Evolutionary conservation across 2,888 invertebrate species (phyloP), one percentile per base, ranked within the genome.

Genomic region (Caenorhabditis panamensis): DNA sequence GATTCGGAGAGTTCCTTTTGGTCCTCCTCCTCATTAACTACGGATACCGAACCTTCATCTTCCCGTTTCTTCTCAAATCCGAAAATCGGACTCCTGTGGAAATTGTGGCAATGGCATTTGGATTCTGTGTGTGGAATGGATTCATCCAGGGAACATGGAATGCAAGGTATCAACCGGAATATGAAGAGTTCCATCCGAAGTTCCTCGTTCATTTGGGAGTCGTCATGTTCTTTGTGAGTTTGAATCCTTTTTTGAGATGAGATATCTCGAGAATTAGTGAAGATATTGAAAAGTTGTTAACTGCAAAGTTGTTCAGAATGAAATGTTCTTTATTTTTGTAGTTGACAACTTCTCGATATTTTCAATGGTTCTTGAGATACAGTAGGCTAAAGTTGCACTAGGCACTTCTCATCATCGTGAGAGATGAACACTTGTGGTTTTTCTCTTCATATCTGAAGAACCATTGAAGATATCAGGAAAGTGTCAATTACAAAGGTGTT

Each of bases 81-180:
- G 47, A 69, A 2, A 92, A 92, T 82, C 91, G 91, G 2, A 91
- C 91, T 0, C 92, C 93, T 2, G 66, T 92, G 24, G 58, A 90
- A n/a, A 87, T 91, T 5, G 90, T 91, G 53, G n/a, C 91, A 0
- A 58, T 90, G 73, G 93, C 93, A 0, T 87, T 92, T 31, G 24
- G 90, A 5, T 93, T 93, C 87, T 92, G 92, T 76, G 20, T 87
- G 0, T 91, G 91, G 78, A 93, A 93, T 86, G 92, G 92, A 18
- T 92, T 92, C 73, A 85, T 93, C 31, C 93, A 93, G 87, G 89
- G 18, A 86, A 89, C 89, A 58, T 83, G 91, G n/a, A 67, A 77
- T 28, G 53, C 66, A 0, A 47, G 28, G 18, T 75, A 58, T 51
- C 66, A 75, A 47, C 72, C 72, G 0, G 72, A 72, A 64, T 49